phyloP scores from a whole-genome alignment of 2,113 vertebrate genomes.

The Rana temporaria region DNA sequence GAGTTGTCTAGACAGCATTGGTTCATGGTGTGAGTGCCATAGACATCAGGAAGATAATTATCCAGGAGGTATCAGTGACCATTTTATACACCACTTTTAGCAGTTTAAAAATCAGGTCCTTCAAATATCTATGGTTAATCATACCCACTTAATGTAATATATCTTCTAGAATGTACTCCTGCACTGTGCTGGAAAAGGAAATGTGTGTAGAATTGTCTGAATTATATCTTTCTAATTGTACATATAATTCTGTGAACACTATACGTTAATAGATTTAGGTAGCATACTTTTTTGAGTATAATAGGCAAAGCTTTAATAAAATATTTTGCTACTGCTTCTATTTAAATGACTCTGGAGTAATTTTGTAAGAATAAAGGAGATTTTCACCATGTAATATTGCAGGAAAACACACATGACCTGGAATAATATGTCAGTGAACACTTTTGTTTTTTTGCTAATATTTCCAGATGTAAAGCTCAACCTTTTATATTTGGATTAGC shows the following conservation, averaged over 20 bases:
- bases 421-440: neutral
- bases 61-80: conserved; percentile 15
- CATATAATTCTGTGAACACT: too few species aligned
- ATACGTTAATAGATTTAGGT: too few species aligned
- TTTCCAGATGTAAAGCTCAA: conserved; percentile 58
- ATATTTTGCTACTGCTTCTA: neutral
- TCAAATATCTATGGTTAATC: too few species aligned
- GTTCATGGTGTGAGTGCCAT: neutral
- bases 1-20: conserved; percentile 32
- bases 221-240: too few species aligned
- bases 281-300: too few species aligned
- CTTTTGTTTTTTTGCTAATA: conserved; percentile 56
- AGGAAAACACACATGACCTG: conserved; percentile 6
- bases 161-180: too few species aligned
- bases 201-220: too few species aligned
- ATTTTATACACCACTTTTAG: neutral
- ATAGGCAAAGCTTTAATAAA: too few species aligned
- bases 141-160: too few species aligned
- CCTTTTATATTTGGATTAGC: conserved; percentile 71
- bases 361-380: neutral
- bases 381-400: conserved; percentile 21
- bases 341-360: neutral
- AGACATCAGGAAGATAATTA: neutral
- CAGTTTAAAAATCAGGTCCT: too few species aligned
- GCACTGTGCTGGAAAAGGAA: too few species aligned